Base-by-base conservation (phyloP, 2,113 vertebrate genomes). In the Cyanoramphus novaezelandiae region DNA sequence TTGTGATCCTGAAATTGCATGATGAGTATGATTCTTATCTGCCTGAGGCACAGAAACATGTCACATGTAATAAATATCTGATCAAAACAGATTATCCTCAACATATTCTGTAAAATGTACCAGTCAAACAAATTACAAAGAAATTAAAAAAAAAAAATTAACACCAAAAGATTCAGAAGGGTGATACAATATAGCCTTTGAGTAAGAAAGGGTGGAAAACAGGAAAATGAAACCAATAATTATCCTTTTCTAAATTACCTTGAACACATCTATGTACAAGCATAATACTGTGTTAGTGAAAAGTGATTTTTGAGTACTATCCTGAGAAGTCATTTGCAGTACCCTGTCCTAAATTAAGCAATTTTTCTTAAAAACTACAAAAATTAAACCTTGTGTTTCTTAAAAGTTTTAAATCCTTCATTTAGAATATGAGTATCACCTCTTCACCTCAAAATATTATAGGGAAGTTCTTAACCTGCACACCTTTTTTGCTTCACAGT, bases 221-320 rank as follows among this genome's bases (percentile, higher is more conserved):
- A 35, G 9, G 8, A 76, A 71, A 75, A 70, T 28, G 46, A 63
- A 72, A 8, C 0, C 0, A 28, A 84, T n/a, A 72, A 11, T 17
- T n/a, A 35, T 13, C 2, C 12, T 67, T 24, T 46, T 52, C 21
- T 28, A 3, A 62, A 47, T 69, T 80, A 41, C 62, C 77, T 80
- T 62, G 39, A 35, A 17, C 10, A 28, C 2, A 23, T 37, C 19
- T 47, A 59, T 17, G 1, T 25, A 10, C 12, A 80, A 53, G 8
- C 0, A 0, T 39, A 37, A 21, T 13, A 24, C 2, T 13, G 3
- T 13, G 8, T n/a, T 49, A 29, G 3, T n/a, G 19, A 57, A 9
- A 79, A 55, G 7, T 62, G 24, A 50, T 80, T 95, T 90, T 77
- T 86, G 17, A 63, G 7, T 31, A 6, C 25, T n/a, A 43, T 46